phyloP scores from a whole-genome alignment of 1,140 invertebrate genomes.

The Sesamia nonagrioides region DNA sequence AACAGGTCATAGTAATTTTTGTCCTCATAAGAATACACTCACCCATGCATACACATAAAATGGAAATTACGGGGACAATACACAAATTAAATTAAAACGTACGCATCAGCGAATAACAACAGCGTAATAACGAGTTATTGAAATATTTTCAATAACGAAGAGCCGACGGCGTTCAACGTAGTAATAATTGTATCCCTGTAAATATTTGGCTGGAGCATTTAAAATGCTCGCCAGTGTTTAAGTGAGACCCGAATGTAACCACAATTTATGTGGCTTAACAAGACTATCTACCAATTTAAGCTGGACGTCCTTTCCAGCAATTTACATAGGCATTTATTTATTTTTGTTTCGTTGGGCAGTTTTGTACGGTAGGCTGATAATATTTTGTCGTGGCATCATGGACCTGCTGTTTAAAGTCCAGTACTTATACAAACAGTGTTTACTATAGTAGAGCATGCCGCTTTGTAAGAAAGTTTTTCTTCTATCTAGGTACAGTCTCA shows the following conservation, averaged over 20 bases:
- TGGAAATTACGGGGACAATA: background rate
- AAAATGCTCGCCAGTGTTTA: slow-evolving; percentile 51
- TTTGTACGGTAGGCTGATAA: background rate
- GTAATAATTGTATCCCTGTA: slow-evolving; percentile 51
- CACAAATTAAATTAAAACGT: slow-evolving; percentile 20
- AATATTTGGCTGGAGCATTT: slow-evolving; percentile 53
- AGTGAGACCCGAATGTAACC: slow-evolving; percentile 39
- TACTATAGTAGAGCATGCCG: background rate
- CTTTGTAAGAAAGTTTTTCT: background rate
- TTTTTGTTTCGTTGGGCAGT: slow-evolving; percentile 21
- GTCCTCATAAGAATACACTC: background rate
- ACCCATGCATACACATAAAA: slow-evolving; percentile 1
- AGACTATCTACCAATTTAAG: slow-evolving; percentile 49
- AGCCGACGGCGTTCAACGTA: slow-evolving; percentile 1
- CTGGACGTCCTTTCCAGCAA: slow-evolving; percentile 30
- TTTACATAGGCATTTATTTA: slow-evolving; percentile 39
- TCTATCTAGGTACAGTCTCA: background rate
- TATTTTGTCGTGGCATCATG: background rate
- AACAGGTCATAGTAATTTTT: background rate
- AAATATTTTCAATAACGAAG: slow-evolving; percentile 46
- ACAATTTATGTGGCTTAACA: slow-evolving; percentile 47
- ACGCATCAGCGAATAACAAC: slow-evolving; percentile 10
- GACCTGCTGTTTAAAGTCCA: background rate
- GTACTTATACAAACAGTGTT: background rate
- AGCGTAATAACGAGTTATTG: slow-evolving; percentile 42